Base-by-base conservation (phyloP, 64 coral and sea anemone genomes). In the Montipora cactus region DNA sequence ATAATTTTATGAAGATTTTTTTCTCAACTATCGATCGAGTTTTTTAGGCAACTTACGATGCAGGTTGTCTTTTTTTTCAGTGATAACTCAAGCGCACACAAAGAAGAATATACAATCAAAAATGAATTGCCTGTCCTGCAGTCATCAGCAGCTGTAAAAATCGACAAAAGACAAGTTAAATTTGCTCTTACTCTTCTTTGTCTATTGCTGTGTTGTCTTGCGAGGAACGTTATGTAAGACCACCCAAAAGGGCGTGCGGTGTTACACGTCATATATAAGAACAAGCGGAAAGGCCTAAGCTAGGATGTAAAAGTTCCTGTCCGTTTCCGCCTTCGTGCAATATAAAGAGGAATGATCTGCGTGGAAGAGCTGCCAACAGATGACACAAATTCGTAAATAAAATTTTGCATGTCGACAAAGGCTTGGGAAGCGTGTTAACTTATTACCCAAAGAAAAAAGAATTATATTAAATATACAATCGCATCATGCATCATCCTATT, bases 371-470 rank as follows among this genome's bases (percentile, higher is more conserved):
- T 71, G 47, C 66, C 82, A 50, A 12, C 44, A 20, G 5, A 86
- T 3, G 71, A 19, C 2, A 49, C 8, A 19, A 72, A 70, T 83
- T 47, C 8, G 47, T 49, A 21, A 50, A 22, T 8, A 69, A 49
- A 70, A 37, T 3, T 82, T 8, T 19, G 5, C 58, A 66, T 64
- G 49, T 3, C 45, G 18, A 45, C 49, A 11, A 44, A 4, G 66
- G 25, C 47, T 8, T 71, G 44, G n/a, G 66, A 44, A 70, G 45
- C 61, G 68, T 8, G 49, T 46, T 49, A 20, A 50, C 21, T 14
- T 71, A 58, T 81, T 12, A 72, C 19, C 50, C 16, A 72, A 46
- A 86, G 82, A 71, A 69, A 4, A 86, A 86, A 47, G n/a, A 21
- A 64, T 11, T 16, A 5, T 10, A 78, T 16, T 48, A 50, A 7